Percentiles rank a stretch among this genome's conserved stretches.
Evolutionary conservation across 2,113 vertebrate species (phyloP).

Genomic region (Nesospiza acunhae): DNA sequence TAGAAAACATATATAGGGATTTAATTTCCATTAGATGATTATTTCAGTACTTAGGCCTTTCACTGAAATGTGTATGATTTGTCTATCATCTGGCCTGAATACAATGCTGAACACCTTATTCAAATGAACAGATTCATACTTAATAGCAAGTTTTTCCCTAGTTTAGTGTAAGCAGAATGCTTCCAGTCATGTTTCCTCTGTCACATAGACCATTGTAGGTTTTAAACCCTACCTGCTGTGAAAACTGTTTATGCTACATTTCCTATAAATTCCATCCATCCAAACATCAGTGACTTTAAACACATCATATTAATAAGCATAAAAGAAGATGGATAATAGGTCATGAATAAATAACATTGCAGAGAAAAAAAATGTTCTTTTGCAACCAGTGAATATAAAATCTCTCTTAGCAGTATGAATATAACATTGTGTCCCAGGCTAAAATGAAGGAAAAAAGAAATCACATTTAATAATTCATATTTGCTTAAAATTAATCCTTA

Average conservation of each 20-base stretch:
- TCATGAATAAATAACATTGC: not conserved
- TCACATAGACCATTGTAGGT: not conserved
- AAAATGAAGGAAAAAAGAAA: not conserved
- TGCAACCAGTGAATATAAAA: not conserved
- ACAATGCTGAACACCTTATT: not conserved
- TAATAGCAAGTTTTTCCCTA: not conserved
- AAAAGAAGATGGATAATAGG: not conserved
- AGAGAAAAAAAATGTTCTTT: not conserved
- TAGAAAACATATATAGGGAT: not conserved
- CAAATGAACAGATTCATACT: not conserved
- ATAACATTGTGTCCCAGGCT: not conserved
- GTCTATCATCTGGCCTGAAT: not conserved
- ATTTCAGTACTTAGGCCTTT: not conserved
- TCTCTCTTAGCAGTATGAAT: not conserved
- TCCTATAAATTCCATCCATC: not conserved
- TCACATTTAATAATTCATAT: not conserved
- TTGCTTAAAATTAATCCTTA: not conserved
- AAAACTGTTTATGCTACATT: not conserved
- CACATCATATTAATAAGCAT: not conserved
- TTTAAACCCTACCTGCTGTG: not conserved
- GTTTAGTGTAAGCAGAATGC: not conserved
- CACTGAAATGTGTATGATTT: not conserved
- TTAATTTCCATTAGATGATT: not conserved
- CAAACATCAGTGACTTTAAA: not conserved
- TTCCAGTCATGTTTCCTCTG: not conserved